Percentiles rank a stretch among this genome's conserved stretches.
These are phyloP conservation scores for Chiroxiphia lanceolata DNA, from an alignment of 2,797 vertebrate species.

Conservation along the genomic window DNA sequence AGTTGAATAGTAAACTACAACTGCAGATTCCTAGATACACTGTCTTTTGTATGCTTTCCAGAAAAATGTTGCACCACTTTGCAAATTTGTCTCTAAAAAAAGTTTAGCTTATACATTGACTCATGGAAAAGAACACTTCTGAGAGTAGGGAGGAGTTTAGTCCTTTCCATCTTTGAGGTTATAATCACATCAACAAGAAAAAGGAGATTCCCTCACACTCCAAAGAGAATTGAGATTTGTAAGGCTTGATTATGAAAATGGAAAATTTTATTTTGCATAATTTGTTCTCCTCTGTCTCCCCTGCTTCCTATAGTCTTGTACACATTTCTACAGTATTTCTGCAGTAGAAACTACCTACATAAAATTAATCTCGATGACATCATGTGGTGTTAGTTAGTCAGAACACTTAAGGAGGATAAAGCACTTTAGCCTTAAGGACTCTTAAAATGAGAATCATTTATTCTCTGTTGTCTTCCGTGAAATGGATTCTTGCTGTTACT, in stretches of 20 bases:
- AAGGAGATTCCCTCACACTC: background rate
- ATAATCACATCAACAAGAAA: background rate
- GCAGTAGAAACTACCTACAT: constrained; percentile 27
- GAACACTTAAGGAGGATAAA: constrained; percentile 75
- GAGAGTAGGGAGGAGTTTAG: background rate
- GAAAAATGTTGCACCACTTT: background rate
- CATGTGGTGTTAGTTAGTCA: constrained; percentile 73
- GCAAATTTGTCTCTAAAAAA: background rate
- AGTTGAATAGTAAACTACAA: background rate
- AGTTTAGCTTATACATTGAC: background rate
- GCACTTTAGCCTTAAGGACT: constrained; percentile 77
- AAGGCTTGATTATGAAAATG: background rate
- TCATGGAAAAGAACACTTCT: background rate
- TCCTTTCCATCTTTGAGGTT: background rate
- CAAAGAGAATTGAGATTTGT: background rate
- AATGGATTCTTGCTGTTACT: constrained; percentile 81
- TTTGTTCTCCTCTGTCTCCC: background rate
- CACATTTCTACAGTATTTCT: constrained; percentile 9
- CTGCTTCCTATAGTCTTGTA: background rate
- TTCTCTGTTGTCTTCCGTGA: constrained; percentile 72
- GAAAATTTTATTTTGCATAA: background rate
- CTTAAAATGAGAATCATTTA: constrained; percentile 75
- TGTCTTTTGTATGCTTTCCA: background rate
- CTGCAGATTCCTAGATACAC: background rate
- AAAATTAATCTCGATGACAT: constrained; percentile 77